Base-by-base conservation (phyloP, 2,888 invertebrate genomes). In the Pandemis heparana region DNA sequence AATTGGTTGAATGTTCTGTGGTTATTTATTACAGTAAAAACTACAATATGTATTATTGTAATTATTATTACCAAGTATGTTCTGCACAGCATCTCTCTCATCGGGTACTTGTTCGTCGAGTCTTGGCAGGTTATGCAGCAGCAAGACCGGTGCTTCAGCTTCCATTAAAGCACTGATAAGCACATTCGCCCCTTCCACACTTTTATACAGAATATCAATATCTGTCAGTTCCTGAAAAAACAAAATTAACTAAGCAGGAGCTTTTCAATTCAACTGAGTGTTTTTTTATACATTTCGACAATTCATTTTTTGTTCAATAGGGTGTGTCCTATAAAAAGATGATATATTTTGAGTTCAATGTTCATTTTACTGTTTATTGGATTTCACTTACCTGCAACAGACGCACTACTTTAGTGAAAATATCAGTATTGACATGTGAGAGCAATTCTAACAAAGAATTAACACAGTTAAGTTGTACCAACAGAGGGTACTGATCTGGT, bases 381-480 rank as follows among this genome's bases (percentile, higher is more conserved):
- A 51, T 1, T 63, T 59, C 10, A 75, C 81, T 75, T 81, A 95
- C 97, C 94, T 97, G 96, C 70, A 97, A 80, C 9, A 95, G 84
- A 81, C 92, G 83, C 74, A 98, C 96, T 63, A 97, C 96, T 79
- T 97, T 97, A 66, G 97, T 97, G 38, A 97, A 96, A 78, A 99
- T 96, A 92, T 98, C 99, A 61, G 98, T 98, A 90, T 99, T 99
- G 83, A 99, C 99, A 94, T 99, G 99, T 32, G 98, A 96, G 10
- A 99, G 91, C 71, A 99, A 95, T 84, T 99, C 98, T 56, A 99
- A 90, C n/a, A 99, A 90, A 66, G 98, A 98, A 75, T 98, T 97
- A 51, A 99, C 95, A 67, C 98, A 97, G 83, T 98, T 97, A 68
- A 99, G 92, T 79, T 99, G 98, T 0, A 99, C 98, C 76, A 99